Base-by-base conservation (phyloP, 2,888 invertebrate genomes). In the Celastrina argiolus region DNA sequence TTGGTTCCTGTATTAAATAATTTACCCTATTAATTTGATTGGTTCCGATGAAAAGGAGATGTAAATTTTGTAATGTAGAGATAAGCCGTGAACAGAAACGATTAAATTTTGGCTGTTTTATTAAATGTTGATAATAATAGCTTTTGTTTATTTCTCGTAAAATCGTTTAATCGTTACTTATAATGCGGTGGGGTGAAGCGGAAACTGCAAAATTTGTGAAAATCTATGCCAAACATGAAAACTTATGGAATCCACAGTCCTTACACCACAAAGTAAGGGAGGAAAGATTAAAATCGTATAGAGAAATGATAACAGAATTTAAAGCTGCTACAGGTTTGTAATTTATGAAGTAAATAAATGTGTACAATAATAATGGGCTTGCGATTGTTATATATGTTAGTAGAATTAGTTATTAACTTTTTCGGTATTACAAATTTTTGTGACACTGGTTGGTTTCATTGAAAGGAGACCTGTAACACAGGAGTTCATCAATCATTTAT, bases 171-270 rank as follows among this genome's bases (percentile, higher is more conserved):
- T 45, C 18, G 5, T 42, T 16, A 45, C 45, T 8, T 18, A 65
- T 45, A 65, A 87, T 85, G 87, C 79, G 83, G 76, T 91, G 90
- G 88, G 81, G 83, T 65, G 91, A 92, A 73, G 79, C 79, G 7
- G 83, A 85, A 70, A 92, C 92, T 2, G 80, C 79, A 63, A 78
- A 82, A 69, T 91, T 92, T 70, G 90, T 92, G 0, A 87, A 87
- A 80, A 73, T 88, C 67, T 92, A 91, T 74, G 72, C 87, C 66
- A 80, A 78, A 45, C 78, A 88, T 63, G 84, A 87, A 73, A 80
- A 80, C 66, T 74, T 92, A 45, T 92, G 91, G 91, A 87, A 92
- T 72, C 74, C 79, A 1, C 77, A 80, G 66, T 81, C 85, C 66
- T 73, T 78, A 18, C 75, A 78, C n/a, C 88, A 92, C 70, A 87